phyloP scores from a whole-genome alignment of 2,797 vertebrate species.

The Clarias laeviceps region DNA sequence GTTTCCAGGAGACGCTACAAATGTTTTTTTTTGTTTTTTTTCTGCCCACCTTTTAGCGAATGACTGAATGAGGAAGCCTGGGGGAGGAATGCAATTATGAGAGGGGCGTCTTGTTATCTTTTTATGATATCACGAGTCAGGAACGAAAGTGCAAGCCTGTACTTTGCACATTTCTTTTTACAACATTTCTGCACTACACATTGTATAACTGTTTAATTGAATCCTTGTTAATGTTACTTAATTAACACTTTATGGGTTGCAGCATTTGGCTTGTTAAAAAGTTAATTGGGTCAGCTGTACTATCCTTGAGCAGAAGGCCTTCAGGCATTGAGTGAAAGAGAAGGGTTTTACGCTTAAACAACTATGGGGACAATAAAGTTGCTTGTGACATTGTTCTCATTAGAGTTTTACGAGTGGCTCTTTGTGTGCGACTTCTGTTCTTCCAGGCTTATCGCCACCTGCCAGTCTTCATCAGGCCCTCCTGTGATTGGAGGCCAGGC shows the following conservation, averaged over 20 bases:
- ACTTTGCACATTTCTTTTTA: slow-evolving; percentile 29
- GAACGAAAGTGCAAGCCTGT: slow-evolving; percentile 43
- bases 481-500: slow-evolving; percentile 47
- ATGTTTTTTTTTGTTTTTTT: slow-evolving; percentile 40
- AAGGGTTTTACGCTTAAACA: slow-evolving; percentile 50
- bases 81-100: slow-evolving; percentile 44
- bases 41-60: slow-evolving; percentile 19
- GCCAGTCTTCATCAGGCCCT: slow-evolving; percentile 49
- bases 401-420: slow-evolving; percentile 53
- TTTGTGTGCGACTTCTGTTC: slow-evolving; percentile 55
- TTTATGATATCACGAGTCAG: slow-evolving; percentile 51
- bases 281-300: slow-evolving; percentile 9
- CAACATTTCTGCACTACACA: background rate
- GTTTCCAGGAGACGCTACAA: slow-evolving; percentile 52
- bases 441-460: slow-evolving; percentile 59
- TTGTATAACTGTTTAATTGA: background rate
- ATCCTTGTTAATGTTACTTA: slow-evolving; percentile 25
- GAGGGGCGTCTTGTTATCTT: slow-evolving; percentile 47
- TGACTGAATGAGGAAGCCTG: slow-evolving; percentile 14
- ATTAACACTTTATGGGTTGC: slow-evolving; percentile 36
- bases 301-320: slow-evolving; percentile 34
- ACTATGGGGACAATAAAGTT: slow-evolving; percentile 43
- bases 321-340: slow-evolving; percentile 40
- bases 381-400: slow-evolving; percentile 53
- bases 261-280: slow-evolving; percentile 40